These are phyloP conservation scores for Salvelinus fontinalis DNA, from an alignment of 2,113 vertebrate genomes.

Conservation along the genomic window DNA sequence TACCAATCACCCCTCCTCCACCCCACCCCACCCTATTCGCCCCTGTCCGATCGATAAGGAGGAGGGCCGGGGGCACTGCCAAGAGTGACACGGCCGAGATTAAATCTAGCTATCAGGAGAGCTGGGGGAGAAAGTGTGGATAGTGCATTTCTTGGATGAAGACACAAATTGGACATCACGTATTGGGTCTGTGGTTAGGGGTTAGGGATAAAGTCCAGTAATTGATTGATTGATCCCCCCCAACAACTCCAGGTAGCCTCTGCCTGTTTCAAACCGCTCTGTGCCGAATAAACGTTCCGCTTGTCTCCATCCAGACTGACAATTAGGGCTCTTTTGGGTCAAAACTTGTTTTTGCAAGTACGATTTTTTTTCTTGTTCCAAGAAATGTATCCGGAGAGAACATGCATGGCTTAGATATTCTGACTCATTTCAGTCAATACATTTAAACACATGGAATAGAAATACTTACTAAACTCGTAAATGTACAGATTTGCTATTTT, in stretches of 20 bases:
- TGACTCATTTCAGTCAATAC: neutral
- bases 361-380: no score
- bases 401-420: neutral
- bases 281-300: no score
- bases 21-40: neutral
- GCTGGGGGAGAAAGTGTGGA: constrained; percentile 23
- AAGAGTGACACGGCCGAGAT: constrained; percentile 28
- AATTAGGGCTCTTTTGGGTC: no score
- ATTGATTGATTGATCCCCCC: no score
- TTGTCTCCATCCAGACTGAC: no score
- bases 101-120: constrained; percentile 24
- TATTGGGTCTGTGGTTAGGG: neutral
- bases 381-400: no score
- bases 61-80: constrained; percentile 16
- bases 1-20: constrained; percentile 28
- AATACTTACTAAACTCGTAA: neutral
- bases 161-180: neutral
- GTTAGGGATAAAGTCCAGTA: neutral
- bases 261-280: no score
- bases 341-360: no score
- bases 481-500: neutral
- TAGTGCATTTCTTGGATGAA: constrained; percentile 14
- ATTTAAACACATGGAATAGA: neutral
- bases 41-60: constrained; percentile 45
- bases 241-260: no score